Evolutionary conservation across 2,113 vertebrate genomes (phyloP), one percentile per base, ranked within the genome.

Genomic region (Orycteropus afer): DNA sequence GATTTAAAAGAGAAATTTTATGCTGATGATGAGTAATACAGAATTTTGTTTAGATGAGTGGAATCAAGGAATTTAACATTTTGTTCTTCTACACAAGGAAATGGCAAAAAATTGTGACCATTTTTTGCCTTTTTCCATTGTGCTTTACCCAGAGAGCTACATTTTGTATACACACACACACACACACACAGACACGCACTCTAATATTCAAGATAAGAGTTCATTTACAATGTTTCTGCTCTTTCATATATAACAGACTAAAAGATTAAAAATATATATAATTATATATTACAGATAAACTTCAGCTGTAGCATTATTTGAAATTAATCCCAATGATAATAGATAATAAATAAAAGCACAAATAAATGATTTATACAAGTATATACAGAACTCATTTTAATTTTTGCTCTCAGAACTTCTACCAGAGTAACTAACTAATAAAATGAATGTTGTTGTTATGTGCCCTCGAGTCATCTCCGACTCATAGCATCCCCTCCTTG

Each of bases 1-100:
- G 29, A 47, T 61, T 84, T 93, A 49, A 29, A 89, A 95, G 40
- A 91, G 79, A 79, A 86, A 71, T 25, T 73, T 76, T n/a, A 71
- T 40, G 7, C 34, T 59, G 65, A 84, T 37, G 5, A 73, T 17
- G 5, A 29, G 4, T 4, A 73, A 4, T 59, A 29, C 32, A 47
- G n/a, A 47, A 71, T 88, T 89, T 90, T 90, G 63, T 83, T 92
- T 87, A 27, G 14, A 71, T 55, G 67, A 8, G 14, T 22, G 85
- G 7, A 59, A 49, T 47, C 17, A 76, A 55, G 40, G 69, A 78
- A 9, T 55, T 63, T 85, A 78, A 32, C 86, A 67, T 93, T 95
- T 86, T 92, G 85, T 91, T 88, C 65, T 88, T 15, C 10, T 67
- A 34, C 13, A 51, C 73, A 53, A 76, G 73, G 81, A 81, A 77